Conservation (phyloP, 2,113 vertebrate species). For the Trichechus manatus region DNA sequence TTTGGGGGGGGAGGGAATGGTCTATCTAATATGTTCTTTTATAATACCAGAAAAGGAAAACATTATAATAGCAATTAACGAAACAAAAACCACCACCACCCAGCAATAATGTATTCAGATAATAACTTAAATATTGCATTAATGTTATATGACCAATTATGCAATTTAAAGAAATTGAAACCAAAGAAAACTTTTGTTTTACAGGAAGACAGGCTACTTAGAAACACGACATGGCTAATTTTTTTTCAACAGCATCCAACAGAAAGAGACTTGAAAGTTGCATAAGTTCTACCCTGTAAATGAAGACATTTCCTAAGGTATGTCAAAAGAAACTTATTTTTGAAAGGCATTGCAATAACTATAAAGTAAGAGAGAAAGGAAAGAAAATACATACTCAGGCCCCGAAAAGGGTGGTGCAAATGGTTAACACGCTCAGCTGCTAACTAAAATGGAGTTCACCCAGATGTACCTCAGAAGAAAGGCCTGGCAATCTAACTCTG, state of each 20-base stretch:
- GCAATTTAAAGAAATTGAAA: not conserved
- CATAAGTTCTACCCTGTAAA: not conserved
- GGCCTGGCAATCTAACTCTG: too few species aligned
- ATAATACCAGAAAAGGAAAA: not conserved
- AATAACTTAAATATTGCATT: not conserved
- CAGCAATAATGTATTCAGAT: not conserved
- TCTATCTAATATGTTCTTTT: not conserved
- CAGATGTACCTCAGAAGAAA: too few species aligned
- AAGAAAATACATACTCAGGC: not conserved
- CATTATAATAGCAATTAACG: not conserved
- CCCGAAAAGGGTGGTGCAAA: too few species aligned
- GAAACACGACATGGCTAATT: constrained; percentile 50
- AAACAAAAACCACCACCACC: not conserved
- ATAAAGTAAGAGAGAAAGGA: not conserved
- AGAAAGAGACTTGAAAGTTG: constrained; percentile 41
- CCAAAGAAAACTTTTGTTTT: constrained; percentile 71
- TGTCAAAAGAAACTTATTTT: not conserved
- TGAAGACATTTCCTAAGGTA: constrained; percentile 16
- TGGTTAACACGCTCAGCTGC: too few species aligned
- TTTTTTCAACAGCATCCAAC: constrained; percentile 48
- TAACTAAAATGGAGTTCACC: too few species aligned
- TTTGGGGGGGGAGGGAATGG: not conserved
- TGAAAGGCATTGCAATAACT: not conserved
- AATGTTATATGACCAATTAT: not conserved
- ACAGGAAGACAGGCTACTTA: constrained; percentile 56